Conservation (phyloP, 2,888 invertebrate genomes). For the Cataglyphis altisquamis region DNA sequence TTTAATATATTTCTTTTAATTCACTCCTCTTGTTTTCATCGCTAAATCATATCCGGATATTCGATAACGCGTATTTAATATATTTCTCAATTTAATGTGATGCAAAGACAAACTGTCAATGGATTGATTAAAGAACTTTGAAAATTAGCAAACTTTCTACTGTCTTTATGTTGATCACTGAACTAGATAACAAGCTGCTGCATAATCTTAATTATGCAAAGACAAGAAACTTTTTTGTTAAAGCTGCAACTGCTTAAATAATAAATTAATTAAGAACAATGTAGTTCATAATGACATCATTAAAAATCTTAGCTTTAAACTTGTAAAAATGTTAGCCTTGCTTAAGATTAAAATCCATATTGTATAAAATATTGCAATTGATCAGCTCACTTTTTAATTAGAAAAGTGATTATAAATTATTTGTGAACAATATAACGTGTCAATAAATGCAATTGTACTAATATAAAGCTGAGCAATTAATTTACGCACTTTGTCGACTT, state of each 20-base stretch:
- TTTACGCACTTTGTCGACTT: conserved; percentile 12
- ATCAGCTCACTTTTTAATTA: not conserved
- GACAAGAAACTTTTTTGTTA: not conserved
- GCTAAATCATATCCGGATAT: conserved; percentile 29
- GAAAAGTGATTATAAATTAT: not conserved
- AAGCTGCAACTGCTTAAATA: not conserved
- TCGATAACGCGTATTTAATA: not conserved
- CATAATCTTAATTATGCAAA: not conserved
- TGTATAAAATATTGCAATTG: not conserved
- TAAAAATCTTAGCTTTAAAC: not conserved
- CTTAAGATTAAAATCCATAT: not conserved
- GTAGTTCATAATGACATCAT: not conserved
- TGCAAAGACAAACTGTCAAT: not conserved
- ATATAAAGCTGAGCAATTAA: not conserved
- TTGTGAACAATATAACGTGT: not conserved
- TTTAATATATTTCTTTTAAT: conserved; percentile 22
- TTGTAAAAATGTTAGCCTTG: not conserved
- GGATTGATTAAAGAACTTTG: conserved; percentile 22
- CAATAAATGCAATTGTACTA: not conserved
- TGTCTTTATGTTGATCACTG: not conserved
- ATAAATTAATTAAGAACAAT: not conserved
- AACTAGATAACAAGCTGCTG: not conserved
- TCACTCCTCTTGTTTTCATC: not conserved
- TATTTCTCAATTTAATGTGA: conserved; percentile 15
- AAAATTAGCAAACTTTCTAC: conserved; percentile 10